These are phyloP conservation scores for Agrilus biguttatus DNA, from an alignment of 2,888 invertebrate genomes.

Conservation along the genomic window DNA sequence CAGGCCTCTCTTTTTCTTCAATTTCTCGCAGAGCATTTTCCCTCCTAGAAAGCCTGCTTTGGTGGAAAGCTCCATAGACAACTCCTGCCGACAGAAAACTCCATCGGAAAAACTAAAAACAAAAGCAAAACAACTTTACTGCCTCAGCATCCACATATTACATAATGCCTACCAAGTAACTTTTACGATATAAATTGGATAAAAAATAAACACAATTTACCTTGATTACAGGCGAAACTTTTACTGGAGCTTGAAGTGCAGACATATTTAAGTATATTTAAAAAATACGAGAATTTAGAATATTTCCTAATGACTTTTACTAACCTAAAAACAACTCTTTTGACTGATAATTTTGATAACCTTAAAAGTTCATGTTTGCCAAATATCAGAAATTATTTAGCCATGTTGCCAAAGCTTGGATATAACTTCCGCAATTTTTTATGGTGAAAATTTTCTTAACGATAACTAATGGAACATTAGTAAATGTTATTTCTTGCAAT, in stretches of 20 bases:
- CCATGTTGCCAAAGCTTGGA: too few relatives aligned
- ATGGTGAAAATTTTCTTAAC: too few relatives aligned
- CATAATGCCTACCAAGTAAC: neutral
- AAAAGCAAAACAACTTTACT: conserved; percentile 1
- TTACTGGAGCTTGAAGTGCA: conserved; percentile 49
- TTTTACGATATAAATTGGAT: neutral
- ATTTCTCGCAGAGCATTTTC: conserved; percentile 50
- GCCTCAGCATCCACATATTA: neutral
- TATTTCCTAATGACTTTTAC: neutral
- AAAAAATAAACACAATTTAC: conserved; percentile 31
- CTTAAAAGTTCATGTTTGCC: neutral
- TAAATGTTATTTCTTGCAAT: too few relatives aligned
- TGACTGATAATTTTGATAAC: neutral
- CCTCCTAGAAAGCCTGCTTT: conserved; percentile 50
- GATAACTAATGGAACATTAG: too few relatives aligned
- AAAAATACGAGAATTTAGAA: neutral
- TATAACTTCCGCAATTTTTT: too few relatives aligned
- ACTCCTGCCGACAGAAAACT: conserved; percentile 58
- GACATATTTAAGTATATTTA: conserved; percentile 16
- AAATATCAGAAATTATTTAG: neutral
- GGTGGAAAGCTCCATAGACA: conserved; percentile 60
- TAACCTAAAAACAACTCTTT: neutral
- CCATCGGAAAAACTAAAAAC: conserved; percentile 65
- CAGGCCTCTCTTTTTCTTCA: conserved; percentile 49
- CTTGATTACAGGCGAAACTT: conserved; percentile 71